Conservation (phyloP, 1,140 invertebrate genomes). For the Drosophila repletoides region DNA sequence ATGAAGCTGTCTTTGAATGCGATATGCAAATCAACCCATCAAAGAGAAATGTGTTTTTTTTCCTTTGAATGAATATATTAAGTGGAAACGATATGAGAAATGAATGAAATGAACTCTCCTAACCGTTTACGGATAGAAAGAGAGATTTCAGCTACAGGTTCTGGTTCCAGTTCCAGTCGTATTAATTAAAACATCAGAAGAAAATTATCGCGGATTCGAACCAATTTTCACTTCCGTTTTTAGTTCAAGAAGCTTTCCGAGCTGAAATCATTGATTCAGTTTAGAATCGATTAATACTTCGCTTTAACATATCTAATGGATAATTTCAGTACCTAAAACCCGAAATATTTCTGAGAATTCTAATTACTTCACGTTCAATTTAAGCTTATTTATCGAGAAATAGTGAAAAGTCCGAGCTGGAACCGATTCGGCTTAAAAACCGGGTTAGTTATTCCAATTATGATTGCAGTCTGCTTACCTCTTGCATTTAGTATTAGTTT, state of each 20-base stretch:
- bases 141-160: not conserved
- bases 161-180: not conserved
- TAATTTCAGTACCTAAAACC: too few relatives aligned
- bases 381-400: too few relatives aligned
- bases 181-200: not conserved
- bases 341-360: too few relatives aligned
- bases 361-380: too few relatives aligned
- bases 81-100: conserved; percentile 15
- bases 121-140: conserved; percentile 44
- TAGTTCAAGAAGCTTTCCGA: not conserved
- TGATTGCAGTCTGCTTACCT: conserved; percentile 6
- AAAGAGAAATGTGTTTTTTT: conserved; percentile 64
- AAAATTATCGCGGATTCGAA: not conserved
- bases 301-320: too few relatives aligned
- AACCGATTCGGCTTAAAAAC: too few relatives aligned
- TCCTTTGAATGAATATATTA: conserved; percentile 75
- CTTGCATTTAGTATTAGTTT: conserved; percentile 3
- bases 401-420: too few relatives aligned
- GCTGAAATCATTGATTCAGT: not conserved
- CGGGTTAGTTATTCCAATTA: conserved; percentile 9
- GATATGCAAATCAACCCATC: conserved; percentile 65
- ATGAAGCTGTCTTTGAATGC: conserved; percentile 37
- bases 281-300: too few relatives aligned
- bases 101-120: conserved; percentile 50
- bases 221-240: not conserved